A percentile compares a stretch with the other conserved stretches of the same genome.
Conservation (phyloP, 2,113 vertebrate genomes). For the Xyrauchen texanus region DNA sequence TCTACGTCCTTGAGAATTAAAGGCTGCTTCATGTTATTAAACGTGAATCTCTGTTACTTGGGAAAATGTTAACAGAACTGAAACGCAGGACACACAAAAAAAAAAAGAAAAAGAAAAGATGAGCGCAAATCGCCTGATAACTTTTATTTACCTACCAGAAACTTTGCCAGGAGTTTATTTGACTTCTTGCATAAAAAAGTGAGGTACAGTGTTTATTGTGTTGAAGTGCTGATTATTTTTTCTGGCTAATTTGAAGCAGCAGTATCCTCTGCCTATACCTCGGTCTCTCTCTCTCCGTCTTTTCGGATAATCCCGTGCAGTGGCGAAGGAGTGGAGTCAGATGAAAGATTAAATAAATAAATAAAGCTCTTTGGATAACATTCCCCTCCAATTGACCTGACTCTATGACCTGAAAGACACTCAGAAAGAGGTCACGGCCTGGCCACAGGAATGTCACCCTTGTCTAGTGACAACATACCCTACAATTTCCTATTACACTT, state of each 20-base stretch:
- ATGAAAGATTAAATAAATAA: slow-evolving; percentile 78
- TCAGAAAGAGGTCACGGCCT: slow-evolving; percentile 67
- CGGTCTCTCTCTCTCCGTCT: slow-evolving; percentile 39
- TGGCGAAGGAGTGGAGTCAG: slow-evolving; percentile 62
- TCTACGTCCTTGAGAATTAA: too few relatives aligned
- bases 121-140: too few relatives aligned
- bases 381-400: slow-evolving; percentile 71
- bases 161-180: slow-evolving; percentile 71
- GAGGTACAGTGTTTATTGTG: slow-evolving; percentile 68
- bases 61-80: too few relatives aligned
- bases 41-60: too few relatives aligned
- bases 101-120: too few relatives aligned
- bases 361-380: slow-evolving; percentile 70
- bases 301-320: slow-evolving; percentile 66
- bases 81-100: too few relatives aligned
- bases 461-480: background rate
- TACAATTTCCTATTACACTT: slow-evolving; percentile 1
- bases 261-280: slow-evolving; percentile 43
- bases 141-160: slow-evolving; percentile 46
- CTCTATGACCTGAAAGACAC: slow-evolving; percentile 66
- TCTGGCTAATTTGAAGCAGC: slow-evolving; percentile 78
- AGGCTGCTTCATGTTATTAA: too few relatives aligned
- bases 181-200: slow-evolving; percentile 71
- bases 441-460: slow-evolving; percentile 33
- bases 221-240: slow-evolving; percentile 73